Evolutionary conservation across 1,140 invertebrate genomes (phyloP).

Genomic region (Zaprionus davidi): DNA sequence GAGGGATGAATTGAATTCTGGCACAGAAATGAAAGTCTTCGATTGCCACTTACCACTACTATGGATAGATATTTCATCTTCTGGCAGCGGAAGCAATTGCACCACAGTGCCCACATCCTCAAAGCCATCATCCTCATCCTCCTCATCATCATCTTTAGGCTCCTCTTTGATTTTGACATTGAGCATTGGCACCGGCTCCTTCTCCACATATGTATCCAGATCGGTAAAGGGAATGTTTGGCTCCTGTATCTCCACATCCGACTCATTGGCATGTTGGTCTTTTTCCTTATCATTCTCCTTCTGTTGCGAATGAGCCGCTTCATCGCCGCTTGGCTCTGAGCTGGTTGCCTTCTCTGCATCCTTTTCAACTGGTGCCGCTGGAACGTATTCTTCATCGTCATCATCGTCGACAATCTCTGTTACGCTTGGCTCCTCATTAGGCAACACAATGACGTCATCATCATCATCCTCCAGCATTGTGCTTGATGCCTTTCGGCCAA

Average conservation of each 20-base stretch:
- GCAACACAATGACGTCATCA: conserved; percentile 83
- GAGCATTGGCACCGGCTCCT: conserved; percentile 67
- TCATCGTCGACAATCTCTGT: conserved; percentile 83
- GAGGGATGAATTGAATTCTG: not conserved
- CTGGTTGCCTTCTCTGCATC: conserved; percentile 49
- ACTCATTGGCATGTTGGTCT: conserved; percentile 67
- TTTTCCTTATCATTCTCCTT: conserved; percentile 27
- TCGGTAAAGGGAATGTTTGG: conserved; percentile 84
- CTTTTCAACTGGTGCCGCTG: conserved; percentile 59
- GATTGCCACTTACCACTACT: conserved; percentile 73
- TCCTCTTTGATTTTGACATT: conserved; percentile 83
- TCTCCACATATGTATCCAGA: conserved; percentile 85
- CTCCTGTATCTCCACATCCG: conserved; percentile 83
- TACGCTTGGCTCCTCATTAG: conserved; percentile 80
- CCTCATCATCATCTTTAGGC: conserved; percentile 80
- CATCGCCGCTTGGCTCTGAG: not conserved
- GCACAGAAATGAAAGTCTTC: not conserved
- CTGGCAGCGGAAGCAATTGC: conserved; percentile 57
- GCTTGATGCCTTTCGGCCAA: conserved; percentile 26
- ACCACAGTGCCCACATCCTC: conserved; percentile 85
- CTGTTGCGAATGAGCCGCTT: conserved; percentile 42
- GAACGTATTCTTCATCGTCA: conserved; percentile 83
- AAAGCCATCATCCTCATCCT: conserved; percentile 86
- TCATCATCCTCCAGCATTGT: conserved; percentile 70
- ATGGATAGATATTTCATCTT: conserved; percentile 79